Conservation (phyloP, 1,140 invertebrate genomes). For the Bombus ignitus region DNA sequence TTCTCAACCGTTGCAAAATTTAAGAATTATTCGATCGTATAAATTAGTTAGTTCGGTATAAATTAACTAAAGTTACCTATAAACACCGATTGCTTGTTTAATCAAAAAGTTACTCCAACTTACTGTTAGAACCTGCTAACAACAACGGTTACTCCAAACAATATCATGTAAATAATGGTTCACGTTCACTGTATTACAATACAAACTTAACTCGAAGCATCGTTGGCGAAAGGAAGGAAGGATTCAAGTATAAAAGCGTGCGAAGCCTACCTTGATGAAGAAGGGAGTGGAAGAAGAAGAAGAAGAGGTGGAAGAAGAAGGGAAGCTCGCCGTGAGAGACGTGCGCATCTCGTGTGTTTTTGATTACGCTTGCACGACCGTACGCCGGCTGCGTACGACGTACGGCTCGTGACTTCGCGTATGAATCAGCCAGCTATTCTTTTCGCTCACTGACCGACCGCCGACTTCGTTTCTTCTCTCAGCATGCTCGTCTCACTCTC, state of each 20-base stretch:
- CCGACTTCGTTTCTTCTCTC: constrained; percentile 55
- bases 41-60: too few relatives aligned
- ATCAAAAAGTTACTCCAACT: too few relatives aligned
- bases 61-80: too few relatives aligned
- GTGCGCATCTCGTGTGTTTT: constrained; percentile 69
- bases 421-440: constrained; percentile 75
- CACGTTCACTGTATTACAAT: neutral
- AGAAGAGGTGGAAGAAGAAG: neutral
- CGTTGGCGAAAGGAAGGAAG: constrained; percentile 31
- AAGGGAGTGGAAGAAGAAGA: neutral
- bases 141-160: too few relatives aligned
- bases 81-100: too few relatives aligned
- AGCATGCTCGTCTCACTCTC: constrained; percentile 33
- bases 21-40: too few relatives aligned
- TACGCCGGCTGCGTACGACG: constrained; percentile 57
- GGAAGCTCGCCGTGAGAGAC: constrained; percentile 34
- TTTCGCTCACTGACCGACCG: constrained; percentile 60
- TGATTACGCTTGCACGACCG: constrained; percentile 66
- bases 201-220: too few relatives aligned
- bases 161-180: neutral
- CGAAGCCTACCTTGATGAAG: too few relatives aligned
- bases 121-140: too few relatives aligned
- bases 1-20: too few relatives aligned
- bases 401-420: constrained; percentile 70
- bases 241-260: constrained; percentile 25